Evolutionary conservation across 2,797 vertebrate genomes (phyloP), one percentile per base, ranked within the genome.

Genomic region (Mycteria americana): DNA sequence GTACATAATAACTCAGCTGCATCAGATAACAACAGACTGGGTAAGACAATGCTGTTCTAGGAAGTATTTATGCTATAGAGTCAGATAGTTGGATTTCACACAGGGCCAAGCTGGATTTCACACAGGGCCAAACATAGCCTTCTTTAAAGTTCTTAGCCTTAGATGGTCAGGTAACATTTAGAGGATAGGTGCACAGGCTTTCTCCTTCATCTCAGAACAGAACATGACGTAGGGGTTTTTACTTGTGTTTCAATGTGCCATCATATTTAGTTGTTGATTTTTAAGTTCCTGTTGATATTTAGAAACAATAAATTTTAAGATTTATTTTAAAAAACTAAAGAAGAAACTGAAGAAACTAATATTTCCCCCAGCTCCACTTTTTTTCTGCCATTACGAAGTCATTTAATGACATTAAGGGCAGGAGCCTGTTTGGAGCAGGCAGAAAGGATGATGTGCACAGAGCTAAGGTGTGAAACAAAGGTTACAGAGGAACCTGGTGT

Each of bases 21-120:
- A 69, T 88, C 96, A 96, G 95, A 96, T 92, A 94, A 96, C 95
- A 96, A 91, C 94, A 95, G 94, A 90, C 83, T 95, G 83, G 94
- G 95, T 96, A 97, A 96, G 88, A 89, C 56, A 84, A 88, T 33
- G 21, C 69, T 92, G 21, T 82, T 91, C 28, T 78, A 93, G 91
- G 88, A 92, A 62, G 85, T 92, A n/a, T 84, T 89, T 89, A n/a
- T 81, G 18, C 16, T 46, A n/a, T 88, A 60, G 56, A 77, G 8
- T 76, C 9, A 78, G 33, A n/a, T n/a, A 53, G 24, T 13, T 93
- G 31, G 39, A 69, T 89, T 91, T 81, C 19, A 54, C 12, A 30
- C 7, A 56, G 41, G 35, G 33, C 12, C 16, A 39, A 84, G 37
- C 37, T 93, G 31, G 39, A 69, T 89, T 91, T 81, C 19, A 51